Conservation (phyloP, 2,797 vertebrate genomes). For the Iguana delicatissima region DNA sequence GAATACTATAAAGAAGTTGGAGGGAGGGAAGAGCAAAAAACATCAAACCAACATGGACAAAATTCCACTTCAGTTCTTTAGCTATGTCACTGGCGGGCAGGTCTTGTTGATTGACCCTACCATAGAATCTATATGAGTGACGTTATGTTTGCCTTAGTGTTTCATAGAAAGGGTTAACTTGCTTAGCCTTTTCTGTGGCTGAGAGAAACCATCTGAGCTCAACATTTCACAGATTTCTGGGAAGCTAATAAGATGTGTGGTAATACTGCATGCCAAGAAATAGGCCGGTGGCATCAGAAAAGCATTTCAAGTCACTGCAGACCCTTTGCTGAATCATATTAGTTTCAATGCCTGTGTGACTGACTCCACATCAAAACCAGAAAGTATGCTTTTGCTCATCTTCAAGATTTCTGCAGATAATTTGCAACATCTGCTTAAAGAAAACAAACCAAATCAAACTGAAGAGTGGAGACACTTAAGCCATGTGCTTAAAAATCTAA, state of each 20-base stretch:
- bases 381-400: slow-evolving; percentile 60
- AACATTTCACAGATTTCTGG: slow-evolving; percentile 66
- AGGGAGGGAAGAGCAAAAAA: not conserved
- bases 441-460: slow-evolving; percentile 62
- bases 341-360: slow-evolving; percentile 65
- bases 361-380: slow-evolving; percentile 65
- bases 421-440: slow-evolving; percentile 74
- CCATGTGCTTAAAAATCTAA: slow-evolving; percentile 62
- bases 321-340: slow-evolving; percentile 67
- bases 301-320: slow-evolving; percentile 62
- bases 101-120: not conserved
- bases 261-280: slow-evolving; percentile 55
- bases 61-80: not conserved
- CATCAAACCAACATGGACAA: too few species aligned
- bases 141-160: slow-evolving; percentile 50
- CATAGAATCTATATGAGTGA: not conserved
- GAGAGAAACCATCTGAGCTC: slow-evolving; percentile 65
- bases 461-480: slow-evolving; percentile 67
- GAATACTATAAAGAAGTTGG: not conserved
- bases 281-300: slow-evolving; percentile 68
- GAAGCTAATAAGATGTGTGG: slow-evolving; percentile 56
- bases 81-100: slow-evolving; percentile 14
- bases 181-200: slow-evolving; percentile 48
- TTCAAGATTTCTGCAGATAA: slow-evolving; percentile 73
- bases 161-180: slow-evolving; percentile 59